phyloP scores from a whole-genome alignment of 1,140 invertebrate genomes.

The Doryteuthis pealeii region DNA sequence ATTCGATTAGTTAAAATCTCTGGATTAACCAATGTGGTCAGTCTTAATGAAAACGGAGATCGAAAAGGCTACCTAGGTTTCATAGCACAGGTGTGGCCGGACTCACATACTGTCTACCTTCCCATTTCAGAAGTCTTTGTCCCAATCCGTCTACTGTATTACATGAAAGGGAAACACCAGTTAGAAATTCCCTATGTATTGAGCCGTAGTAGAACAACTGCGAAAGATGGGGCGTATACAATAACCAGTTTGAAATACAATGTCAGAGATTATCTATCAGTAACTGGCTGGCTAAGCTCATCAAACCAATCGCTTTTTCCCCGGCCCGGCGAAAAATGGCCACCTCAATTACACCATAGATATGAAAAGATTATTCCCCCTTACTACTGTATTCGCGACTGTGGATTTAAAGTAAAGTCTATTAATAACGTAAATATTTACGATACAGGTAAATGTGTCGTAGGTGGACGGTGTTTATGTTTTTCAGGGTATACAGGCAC shows the following conservation, averaged over 20 bases:
- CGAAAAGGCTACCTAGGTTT: not conserved
- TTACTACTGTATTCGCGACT: slow-evolving; percentile 25
- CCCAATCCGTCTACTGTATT: not conserved
- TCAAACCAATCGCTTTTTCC: slow-evolving; percentile 18
- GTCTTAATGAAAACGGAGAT: not conserved
- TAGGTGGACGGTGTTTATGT: slow-evolving; percentile 22
- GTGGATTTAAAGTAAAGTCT: slow-evolving; percentile 23
- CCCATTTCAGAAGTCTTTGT: not conserved
- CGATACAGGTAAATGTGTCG: slow-evolving; percentile 26
- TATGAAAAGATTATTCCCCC: slow-evolving; percentile 25
- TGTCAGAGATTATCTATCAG: not conserved
- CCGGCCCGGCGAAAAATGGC: slow-evolving; percentile 12
- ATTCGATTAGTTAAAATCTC: not conserved
- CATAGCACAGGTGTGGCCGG: not conserved
- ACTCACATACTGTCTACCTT: not conserved
- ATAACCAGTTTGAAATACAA: not conserved
- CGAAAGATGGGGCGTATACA: not conserved
- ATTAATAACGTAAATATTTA: slow-evolving; percentile 27
- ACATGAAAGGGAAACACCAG: not conserved
- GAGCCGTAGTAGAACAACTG: not conserved
- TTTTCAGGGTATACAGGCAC: slow-evolving; percentile 25
- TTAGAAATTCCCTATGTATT: not conserved
- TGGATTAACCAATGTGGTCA: not conserved
- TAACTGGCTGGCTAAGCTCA: slow-evolving; percentile 18
- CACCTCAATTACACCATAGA: not conserved